Base-by-base conservation (phyloP, 2,113 vertebrate species). In the Macroglossus sobrinus region DNA sequence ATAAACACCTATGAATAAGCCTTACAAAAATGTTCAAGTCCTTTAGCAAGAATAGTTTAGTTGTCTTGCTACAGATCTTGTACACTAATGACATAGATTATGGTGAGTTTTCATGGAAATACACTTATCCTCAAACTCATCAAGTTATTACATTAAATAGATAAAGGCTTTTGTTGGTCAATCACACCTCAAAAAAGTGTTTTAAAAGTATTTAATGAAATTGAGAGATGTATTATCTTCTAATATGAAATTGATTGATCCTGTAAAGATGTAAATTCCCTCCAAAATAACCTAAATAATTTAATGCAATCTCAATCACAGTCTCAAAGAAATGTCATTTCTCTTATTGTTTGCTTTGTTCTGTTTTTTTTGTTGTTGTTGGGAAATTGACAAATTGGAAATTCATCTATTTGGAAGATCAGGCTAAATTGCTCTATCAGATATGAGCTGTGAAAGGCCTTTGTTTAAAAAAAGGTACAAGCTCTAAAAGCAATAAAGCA, bases 271-370 rank as follows among this genome's bases (percentile, higher is more conserved):
- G 38, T 66, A 92, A 94, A 92, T 71, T 72, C 15, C 33, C 22
- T 93, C 71, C 35, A 47, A 94, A 89, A 72, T 40, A 91, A 81
- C 53, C 16, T 80, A 91, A 96, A 30, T 79, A 90, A 95, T 64
- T 88, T 72, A 76, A 84, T 81, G 15, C 22, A 76, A 81, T 72
- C 15, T 5, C 64, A 89, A 63, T 94, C 53, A 68, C n/a, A 94
- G 75, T 92, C 30, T 93, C 68, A 74, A 78, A 63, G 68, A 68
- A 84, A 79, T 92, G 11, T n/a, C 55, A 72, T 75, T 90, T 75
- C 24, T 82, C 74, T 80, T 84, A 74, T 19, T 84, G 18, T 59
- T 64, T 72, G 53, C 63, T 74, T 89, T 86, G 50, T n/a, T 87
- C 84, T 72, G 21, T 66, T 59, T 91, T 84, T 88, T 47, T n/a